Conservation (phyloP, 2,888 invertebrate species). For the Lumbricus terrestris region DNA sequence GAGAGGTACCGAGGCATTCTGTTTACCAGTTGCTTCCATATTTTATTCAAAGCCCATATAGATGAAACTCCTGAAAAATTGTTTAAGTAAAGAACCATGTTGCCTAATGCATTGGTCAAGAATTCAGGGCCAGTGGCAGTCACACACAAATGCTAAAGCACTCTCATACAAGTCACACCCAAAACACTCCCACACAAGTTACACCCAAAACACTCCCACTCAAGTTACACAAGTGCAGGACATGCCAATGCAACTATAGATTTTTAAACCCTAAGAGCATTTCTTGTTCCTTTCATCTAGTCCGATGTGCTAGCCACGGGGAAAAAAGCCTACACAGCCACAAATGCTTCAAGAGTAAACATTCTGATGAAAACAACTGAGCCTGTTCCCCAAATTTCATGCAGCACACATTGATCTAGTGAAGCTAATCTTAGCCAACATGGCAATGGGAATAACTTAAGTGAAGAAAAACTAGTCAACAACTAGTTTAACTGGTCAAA, state of each 20-base stretch:
- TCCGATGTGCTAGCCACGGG: background rate
- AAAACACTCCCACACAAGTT: too few relatives aligned
- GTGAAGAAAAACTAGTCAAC: too few relatives aligned
- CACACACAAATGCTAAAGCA: background rate
- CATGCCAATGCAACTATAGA: background rate
- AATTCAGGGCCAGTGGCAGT: background rate
- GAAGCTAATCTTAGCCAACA: background rate
- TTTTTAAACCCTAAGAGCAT: background rate
- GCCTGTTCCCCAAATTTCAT: background rate
- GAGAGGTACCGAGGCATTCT: background rate
- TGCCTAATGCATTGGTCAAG: background rate
- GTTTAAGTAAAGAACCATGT: background rate
- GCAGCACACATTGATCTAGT: background rate
- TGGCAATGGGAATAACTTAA: background rate
- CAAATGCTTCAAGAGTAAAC: background rate
- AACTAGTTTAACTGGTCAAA: too few relatives aligned
- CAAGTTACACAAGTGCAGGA: background rate
- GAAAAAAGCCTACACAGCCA: background rate
- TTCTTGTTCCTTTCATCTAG: background rate
- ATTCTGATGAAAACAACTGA: background rate
- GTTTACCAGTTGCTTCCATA: background rate
- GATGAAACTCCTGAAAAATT: background rate
- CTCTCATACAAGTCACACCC: too few relatives aligned
- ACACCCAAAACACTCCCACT: background rate
- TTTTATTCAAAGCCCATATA: background rate